A percentile compares a stretch with the other conserved stretches of the same genome.
Conservation (phyloP, 2,888 invertebrate species). For the Sthenelais limicola region DNA sequence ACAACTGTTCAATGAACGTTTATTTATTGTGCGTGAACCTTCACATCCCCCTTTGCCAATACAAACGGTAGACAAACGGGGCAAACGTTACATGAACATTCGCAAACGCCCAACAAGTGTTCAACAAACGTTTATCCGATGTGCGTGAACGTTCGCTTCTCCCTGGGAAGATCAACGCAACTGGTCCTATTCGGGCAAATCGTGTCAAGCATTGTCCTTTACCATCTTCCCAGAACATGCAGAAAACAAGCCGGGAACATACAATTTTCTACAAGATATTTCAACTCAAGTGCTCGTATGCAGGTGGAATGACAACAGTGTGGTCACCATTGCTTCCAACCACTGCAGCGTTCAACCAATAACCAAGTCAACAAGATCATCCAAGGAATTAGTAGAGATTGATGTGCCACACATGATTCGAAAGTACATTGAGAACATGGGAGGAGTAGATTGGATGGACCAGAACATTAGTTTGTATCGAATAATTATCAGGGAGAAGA, state of each 20-base stretch:
- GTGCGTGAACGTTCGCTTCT: no score
- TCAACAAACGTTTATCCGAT: no score
- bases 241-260: background rate
- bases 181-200: background rate
- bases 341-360: background rate
- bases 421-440: background rate
- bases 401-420: background rate
- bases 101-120: no score
- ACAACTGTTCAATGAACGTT: no score
- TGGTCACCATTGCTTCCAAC: conserved; percentile 1
- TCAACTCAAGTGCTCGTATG: background rate
- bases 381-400: background rate
- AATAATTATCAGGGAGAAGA: background rate
- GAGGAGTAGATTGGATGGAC: background rate
- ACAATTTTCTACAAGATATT: background rate
- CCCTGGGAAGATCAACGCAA: no score
- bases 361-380: background rate
- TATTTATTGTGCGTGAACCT: no score
- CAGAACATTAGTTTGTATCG: background rate
- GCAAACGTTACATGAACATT: no score
- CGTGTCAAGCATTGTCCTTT: background rate
- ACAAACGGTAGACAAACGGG: no score
- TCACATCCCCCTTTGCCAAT: no score
- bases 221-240: background rate
- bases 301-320: background rate